These are phyloP conservation scores for Microtus montanus DNA, from an alignment of 2,113 vertebrate genomes.

Conservation along the genomic window DNA sequence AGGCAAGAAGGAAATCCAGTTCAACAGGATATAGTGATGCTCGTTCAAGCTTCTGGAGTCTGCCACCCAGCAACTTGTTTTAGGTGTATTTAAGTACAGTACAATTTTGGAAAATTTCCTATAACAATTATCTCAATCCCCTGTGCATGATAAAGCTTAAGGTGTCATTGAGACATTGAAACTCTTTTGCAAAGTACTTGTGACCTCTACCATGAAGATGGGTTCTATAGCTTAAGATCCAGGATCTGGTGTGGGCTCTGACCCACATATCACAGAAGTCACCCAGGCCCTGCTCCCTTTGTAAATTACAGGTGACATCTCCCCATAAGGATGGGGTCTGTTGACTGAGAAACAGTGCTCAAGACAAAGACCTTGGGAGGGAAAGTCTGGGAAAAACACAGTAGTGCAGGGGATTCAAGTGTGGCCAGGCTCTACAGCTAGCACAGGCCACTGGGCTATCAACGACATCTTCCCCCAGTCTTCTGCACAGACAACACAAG, in stretches of 20 bases:
- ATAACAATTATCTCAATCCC: neutral
- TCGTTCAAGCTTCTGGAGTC: neutral
- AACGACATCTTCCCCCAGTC: fast-evolving
- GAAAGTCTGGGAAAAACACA: neutral
- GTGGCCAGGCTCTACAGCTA: neutral
- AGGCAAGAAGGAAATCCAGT: neutral
- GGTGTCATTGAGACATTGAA: neutral
- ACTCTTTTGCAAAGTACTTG: neutral
- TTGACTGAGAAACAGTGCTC: neutral
- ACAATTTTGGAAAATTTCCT: neutral
- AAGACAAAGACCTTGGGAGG: neutral
- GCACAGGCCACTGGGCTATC: neutral
- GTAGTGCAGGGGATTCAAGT: neutral
- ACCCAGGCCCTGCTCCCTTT: too few species aligned
- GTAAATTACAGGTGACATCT: neutral
- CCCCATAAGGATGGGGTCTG: neutral
- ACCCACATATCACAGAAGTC: too few species aligned
- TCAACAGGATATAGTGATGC: neutral
- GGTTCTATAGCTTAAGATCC: neutral
- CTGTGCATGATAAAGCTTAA: neutral
- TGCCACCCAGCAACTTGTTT: neutral
- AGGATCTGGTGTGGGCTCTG: neutral
- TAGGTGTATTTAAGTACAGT: neutral
- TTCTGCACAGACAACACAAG: neutral
- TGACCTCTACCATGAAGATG: neutral